These are phyloP conservation scores for Charanyca ferruginea DNA, from an alignment of 2,888 invertebrate species.

Conservation along the genomic window DNA sequence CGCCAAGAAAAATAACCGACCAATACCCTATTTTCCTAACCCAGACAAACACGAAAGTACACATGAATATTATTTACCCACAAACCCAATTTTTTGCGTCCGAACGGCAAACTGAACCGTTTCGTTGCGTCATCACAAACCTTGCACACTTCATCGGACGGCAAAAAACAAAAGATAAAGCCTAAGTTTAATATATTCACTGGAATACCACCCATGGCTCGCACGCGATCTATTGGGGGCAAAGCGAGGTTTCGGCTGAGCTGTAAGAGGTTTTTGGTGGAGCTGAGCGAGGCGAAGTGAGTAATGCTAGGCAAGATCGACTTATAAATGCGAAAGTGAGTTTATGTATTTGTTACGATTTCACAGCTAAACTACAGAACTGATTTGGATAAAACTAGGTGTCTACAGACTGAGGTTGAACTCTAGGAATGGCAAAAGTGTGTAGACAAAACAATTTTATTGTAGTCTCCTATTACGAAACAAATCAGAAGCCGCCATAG, in stretches of 20 bases:
- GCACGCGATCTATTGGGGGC: constrained; percentile 44
- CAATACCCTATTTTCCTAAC: constrained; percentile 19
- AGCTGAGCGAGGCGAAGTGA: constrained; percentile 8
- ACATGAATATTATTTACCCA: constrained; percentile 56
- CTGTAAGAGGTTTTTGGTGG: not conserved
- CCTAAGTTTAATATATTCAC: constrained; percentile 50
- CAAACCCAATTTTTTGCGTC: constrained; percentile 50
- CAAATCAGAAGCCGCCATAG: too few relatives aligned
- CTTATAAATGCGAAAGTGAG: too few relatives aligned
- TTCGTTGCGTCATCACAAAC: constrained; percentile 54
- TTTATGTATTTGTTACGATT: too few relatives aligned
- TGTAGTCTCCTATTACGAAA: too few relatives aligned
- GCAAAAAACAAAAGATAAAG: constrained; percentile 59
- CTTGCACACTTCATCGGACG: constrained; percentile 47
- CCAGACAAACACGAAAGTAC: constrained; percentile 38
- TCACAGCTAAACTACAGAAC: too few relatives aligned
- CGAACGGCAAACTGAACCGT: constrained; percentile 22
- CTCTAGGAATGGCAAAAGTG: too few relatives aligned
- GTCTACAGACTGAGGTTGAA: too few relatives aligned
- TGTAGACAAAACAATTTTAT: too few relatives aligned
- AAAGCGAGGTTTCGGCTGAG: constrained; percentile 8
- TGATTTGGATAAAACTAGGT: too few relatives aligned
- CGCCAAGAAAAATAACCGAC: constrained; percentile 34
- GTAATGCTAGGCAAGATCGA: too few relatives aligned
- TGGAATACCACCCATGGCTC: constrained; percentile 40